phyloP scores from a whole-genome alignment of 2,113 vertebrate species.

The Bambusicola thoracicus region DNA sequence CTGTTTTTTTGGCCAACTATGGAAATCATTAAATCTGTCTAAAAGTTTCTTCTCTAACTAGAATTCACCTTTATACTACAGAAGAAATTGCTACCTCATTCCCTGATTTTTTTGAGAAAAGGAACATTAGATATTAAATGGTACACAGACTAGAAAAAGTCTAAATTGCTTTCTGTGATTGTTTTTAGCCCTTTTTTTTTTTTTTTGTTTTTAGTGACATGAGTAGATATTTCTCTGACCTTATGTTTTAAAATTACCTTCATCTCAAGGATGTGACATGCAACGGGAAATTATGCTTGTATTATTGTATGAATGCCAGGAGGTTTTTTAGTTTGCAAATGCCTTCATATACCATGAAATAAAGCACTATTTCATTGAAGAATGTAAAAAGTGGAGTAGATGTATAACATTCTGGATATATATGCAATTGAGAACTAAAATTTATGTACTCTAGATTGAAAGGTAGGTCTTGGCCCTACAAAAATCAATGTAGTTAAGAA shows the following conservation, averaged over 20 bases:
- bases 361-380: not conserved
- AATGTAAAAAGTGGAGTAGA: not conserved
- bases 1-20: constrained; percentile 48
- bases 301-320: constrained; percentile 72
- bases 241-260: constrained; percentile 74
- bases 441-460: not conserved
- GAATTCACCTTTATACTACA: constrained; percentile 40
- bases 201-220: constrained; percentile 39
- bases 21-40: constrained; percentile 45
- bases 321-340: constrained; percentile 71
- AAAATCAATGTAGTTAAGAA: not conserved
- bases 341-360: not conserved
- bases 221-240: constrained; percentile 64
- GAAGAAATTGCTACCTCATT: not conserved
- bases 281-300: constrained; percentile 69
- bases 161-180: constrained; percentile 26
- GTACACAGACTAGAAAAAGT: constrained; percentile 18
- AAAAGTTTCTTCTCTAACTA: constrained; percentile 26
- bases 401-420: not conserved
- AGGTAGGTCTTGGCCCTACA: not conserved
- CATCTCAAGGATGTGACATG: constrained; percentile 59
- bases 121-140: constrained; percentile 24
- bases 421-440: not conserved
- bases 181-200: not conserved
- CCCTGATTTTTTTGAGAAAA: not conserved